Evolutionary conservation across 2,113 vertebrate genomes (phyloP).

Genomic region (Cisticola juncidis): DNA sequence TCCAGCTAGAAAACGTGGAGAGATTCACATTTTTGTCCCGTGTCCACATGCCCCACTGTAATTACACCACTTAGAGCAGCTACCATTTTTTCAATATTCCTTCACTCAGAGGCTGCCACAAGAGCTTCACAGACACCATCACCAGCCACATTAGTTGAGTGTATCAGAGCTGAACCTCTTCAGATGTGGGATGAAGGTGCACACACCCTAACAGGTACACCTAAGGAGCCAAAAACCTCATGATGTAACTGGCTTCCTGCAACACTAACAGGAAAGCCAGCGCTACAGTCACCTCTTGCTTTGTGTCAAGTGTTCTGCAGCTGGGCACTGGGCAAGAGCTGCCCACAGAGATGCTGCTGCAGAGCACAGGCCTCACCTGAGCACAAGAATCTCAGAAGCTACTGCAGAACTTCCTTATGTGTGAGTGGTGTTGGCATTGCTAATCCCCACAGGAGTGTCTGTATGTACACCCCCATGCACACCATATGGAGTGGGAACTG

Average conservation of each 20-base stretch:
- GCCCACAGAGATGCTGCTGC: neutral
- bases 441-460: neutral
- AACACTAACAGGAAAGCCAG: fast-evolving
- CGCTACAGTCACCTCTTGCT: neutral
- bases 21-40: fast-evolving
- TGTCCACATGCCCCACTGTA: neutral
- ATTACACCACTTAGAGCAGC: neutral
- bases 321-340: fast-evolving
- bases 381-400: neutral
- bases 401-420: fast-evolving
- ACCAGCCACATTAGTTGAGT: neutral
- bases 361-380: neutral
- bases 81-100: neutral
- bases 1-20: neutral
- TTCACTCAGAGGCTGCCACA: neutral
- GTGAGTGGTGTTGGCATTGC: neutral
- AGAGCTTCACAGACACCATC: neutral
- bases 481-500: fast-evolving
- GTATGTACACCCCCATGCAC: fast-evolving
- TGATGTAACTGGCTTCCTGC: neutral
- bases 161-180: neutral
- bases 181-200: neutral
- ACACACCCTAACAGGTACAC: fast-evolving
- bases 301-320: neutral
- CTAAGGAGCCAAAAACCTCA: neutral